phyloP scores from a whole-genome alignment of 2,113 vertebrate genomes.

The Rafetus swinhoei region DNA sequence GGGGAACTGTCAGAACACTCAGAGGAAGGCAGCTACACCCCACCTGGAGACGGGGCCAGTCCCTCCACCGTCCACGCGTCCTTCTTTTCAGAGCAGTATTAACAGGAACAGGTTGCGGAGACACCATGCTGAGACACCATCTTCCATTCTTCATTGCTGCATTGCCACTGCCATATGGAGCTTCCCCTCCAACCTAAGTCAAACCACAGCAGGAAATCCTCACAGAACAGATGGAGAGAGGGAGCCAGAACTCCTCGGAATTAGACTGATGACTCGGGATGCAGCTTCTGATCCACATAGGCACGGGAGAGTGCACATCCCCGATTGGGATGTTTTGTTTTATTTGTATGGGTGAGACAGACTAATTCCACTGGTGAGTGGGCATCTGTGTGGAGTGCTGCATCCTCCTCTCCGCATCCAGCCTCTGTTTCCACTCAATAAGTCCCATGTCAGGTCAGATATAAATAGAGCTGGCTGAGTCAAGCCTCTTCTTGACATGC shows the following conservation, averaged over 20 bases:
- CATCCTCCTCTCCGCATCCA: conserved; percentile 58
- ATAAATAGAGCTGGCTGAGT: conserved; percentile 74
- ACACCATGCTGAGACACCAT: background rate
- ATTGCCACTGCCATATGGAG: conserved; percentile 12
- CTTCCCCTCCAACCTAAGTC: conserved; percentile 38
- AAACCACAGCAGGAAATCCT: background rate
- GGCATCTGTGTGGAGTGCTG: conserved; percentile 42
- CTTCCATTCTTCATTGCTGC: background rate
- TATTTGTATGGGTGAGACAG: conserved; percentile 40
- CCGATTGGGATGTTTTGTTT: conserved; percentile 2
- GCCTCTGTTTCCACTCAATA: conserved; percentile 65
- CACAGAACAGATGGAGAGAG: background rate
- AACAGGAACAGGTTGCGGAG: conserved; percentile 18
- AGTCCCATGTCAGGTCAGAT: conserved; percentile 75
- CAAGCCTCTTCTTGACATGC: conserved; percentile 69
- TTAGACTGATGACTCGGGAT: background rate
- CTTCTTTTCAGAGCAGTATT: conserved; percentile 77
- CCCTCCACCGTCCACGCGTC: conserved; percentile 47
- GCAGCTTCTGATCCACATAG: background rate
- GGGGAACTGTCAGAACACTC: conserved; percentile 88
- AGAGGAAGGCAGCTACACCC: conserved; percentile 67
- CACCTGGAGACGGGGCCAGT: conserved; percentile 59
- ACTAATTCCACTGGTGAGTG: background rate
- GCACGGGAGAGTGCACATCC: conserved; percentile 8
- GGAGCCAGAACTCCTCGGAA: conserved; percentile 2